phyloP scores from a whole-genome alignment of 2,797 vertebrate genomes.

The Melanotaenia nigrans region DNA sequence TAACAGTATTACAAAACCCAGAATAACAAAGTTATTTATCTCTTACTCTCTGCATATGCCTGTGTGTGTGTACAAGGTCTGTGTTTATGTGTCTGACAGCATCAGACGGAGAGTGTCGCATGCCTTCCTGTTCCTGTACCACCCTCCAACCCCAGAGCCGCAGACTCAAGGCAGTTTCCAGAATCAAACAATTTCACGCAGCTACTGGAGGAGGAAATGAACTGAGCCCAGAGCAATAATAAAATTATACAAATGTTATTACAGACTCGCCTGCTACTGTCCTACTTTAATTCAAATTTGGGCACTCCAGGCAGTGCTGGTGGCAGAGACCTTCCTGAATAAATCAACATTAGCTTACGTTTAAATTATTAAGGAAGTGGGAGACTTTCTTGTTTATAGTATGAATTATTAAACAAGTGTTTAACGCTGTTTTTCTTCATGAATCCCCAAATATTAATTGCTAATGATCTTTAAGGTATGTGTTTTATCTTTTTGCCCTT shows the following conservation, averaged over 20 bases:
- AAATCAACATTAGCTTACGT: conserved; percentile 99
- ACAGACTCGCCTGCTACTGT: conserved; percentile 99
- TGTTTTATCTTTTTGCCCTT: conserved; percentile 79
- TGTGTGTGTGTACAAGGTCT: conserved; percentile 16
- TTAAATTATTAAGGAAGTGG: conserved; percentile 99
- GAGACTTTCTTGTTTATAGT: conserved; percentile 99
- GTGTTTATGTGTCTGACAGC: conserved; percentile 76
- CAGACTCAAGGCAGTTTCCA: conserved; percentile 96
- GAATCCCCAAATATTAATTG: conserved; percentile 86
- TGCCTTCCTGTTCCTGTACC: conserved; percentile 90
- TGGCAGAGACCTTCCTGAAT: conserved; percentile 97
- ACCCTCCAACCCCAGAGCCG: conserved; percentile 89
- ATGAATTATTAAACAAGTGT: conserved; percentile 98
- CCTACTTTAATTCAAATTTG: conserved; percentile 99
- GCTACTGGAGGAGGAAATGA: conserved; percentile 99
- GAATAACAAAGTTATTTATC: conserved; percentile 83
- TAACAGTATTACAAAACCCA: conserved; percentile 79
- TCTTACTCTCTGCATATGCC: conserved; percentile 37
- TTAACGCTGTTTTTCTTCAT: conserved; percentile 84
- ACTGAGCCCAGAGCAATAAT: conserved; percentile 99
- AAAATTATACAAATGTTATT: conserved; percentile 99
- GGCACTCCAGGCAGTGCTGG: conserved; percentile 90
- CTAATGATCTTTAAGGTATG: conserved; percentile 86
- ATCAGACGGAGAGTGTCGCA: conserved; percentile 79
- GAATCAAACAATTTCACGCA: conserved; percentile 99